Evolutionary conservation across 2,888 invertebrate genomes (phyloP), one percentile per base, ranked within the genome.

Genomic region (Drosophila austrosaltans): DNA sequence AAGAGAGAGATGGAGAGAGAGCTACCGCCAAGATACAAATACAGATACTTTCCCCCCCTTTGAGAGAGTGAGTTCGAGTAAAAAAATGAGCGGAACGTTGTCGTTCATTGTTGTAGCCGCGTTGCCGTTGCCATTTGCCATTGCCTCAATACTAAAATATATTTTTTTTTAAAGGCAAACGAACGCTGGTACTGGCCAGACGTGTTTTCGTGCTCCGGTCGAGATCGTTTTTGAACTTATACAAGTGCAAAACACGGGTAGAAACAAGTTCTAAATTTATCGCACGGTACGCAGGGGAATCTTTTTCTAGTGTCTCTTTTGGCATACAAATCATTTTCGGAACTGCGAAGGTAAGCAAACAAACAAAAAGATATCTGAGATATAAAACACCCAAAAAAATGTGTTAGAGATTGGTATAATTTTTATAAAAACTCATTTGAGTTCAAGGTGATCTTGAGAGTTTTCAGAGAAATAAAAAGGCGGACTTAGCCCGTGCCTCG

Each of bases 181-280:
- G 79, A 88, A 77, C 89, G 76, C 76, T 88, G 76, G 89, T 79
- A 66, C 65, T 75, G 81, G 71, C 79, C 90, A 90, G 91, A 91
- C 90, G 90, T 90, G 73, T 83, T 54, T 54, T 32, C 54, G 54
- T 54, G 71, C 78, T 84, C 75, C 72, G 75, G 67, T 78, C 67
- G 82, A 73, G 89, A 82, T 82, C 83, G 78, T 75, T 81, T 72
- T 63, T 72, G 58, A 81, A 81, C 81, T 78, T 28, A 79, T 30
- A 77, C 74, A 70, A 67, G 72, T 70, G 66, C 68, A 72, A 57
- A 36, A 48, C 25, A 74, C 78, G 75, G 70, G 81, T 84, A 80
- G 83, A 81, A 87, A 84, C 87, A 90, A 89, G 91, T 91, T 91
- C 88, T 88, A 84, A 82, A 82, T 76, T 84, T 87, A 89, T 72